These are phyloP conservation scores for Champsocephalus esox DNA, from an alignment of 2,797 vertebrate genomes.

Conservation along the genomic window DNA sequence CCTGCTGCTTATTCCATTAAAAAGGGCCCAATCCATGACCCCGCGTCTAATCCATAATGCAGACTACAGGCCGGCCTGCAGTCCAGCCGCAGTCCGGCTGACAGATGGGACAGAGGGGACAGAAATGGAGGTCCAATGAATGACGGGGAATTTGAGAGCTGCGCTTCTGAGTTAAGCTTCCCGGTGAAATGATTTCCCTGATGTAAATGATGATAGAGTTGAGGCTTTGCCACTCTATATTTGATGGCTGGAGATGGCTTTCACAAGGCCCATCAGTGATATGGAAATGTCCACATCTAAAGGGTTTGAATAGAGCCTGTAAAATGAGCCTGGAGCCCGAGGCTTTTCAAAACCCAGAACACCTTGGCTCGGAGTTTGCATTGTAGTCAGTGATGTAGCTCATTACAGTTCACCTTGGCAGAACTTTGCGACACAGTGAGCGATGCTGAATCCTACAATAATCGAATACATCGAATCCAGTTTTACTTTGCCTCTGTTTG, in stretches of 20 bases:
- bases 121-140: constrained; percentile 54
- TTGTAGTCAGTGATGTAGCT: constrained; percentile 53
- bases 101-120: constrained; percentile 68
- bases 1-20: constrained; percentile 85
- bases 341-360: constrained; percentile 50
- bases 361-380: constrained; percentile 53
- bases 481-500: constrained; percentile 57
- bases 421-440: constrained; percentile 56
- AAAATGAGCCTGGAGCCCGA: constrained; percentile 53
- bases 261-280: constrained; percentile 65
- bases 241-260: constrained; percentile 72
- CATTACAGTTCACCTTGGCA: constrained; percentile 75
- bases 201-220: constrained; percentile 78
- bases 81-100: constrained; percentile 63
- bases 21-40: constrained; percentile 78
- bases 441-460: constrained; percentile 58
- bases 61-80: constrained; percentile 53
- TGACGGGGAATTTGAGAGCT: constrained; percentile 65
- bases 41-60: constrained; percentile 73
- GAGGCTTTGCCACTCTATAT: constrained; percentile 63
- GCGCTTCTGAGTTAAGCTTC: constrained; percentile 67
- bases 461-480: constrained; percentile 19
- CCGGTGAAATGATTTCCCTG: constrained; percentile 76
- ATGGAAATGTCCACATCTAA: constrained; percentile 74
- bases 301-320: constrained; percentile 48